Base-by-base conservation (phyloP, 2,113 vertebrate species). In the Lophius piscatorius region DNA sequence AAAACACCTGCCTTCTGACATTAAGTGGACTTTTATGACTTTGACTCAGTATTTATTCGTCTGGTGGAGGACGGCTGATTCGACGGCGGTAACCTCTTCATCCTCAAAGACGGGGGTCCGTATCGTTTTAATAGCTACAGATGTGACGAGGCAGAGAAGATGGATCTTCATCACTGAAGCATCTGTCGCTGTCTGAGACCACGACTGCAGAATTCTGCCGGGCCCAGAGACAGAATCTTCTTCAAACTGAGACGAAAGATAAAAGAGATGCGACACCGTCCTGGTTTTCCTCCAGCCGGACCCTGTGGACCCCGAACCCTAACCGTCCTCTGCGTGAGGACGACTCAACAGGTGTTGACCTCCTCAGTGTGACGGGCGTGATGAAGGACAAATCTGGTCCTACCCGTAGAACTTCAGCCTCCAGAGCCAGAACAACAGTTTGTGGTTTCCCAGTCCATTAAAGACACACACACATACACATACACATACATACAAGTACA, bases 1-100 rank as follows among this genome's bases (percentile, higher is more conserved):
- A 79, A 71, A 70, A 45, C 60, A 78, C 75, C 62, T 71, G 63
- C 39, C 63, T 76, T 24, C 44, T 58, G 72, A 47, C 64, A 69
- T 34, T 52, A 58, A 52, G 52, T 45, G 13, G 39, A 20, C 13
- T 63, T 76, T 61, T 72, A 79, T 59, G 60, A 52, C 66, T 49
- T 40, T 8, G 17, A 29, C 59, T 82, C 62, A 69, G 61, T 57
- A 67, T 74, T 62, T 63, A 48, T 60, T 58, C 21, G 42, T 18
- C 52, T 17, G 13, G 24, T 21, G 46, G 46, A 57, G 6, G 47
- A 16, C 18, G 5, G 52, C 58, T 20, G 66, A 76, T 40, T 61
- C 50, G 41, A 65, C 59, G 36, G 29, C 16, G 34, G 48, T 11
- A 69, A 50, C 31, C 50, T 57, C 54, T 22, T 21, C 59, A 47